These are phyloP conservation scores for Orycteropus afer DNA, from an alignment of 2,113 vertebrate genomes.

Conservation along the genomic window DNA sequence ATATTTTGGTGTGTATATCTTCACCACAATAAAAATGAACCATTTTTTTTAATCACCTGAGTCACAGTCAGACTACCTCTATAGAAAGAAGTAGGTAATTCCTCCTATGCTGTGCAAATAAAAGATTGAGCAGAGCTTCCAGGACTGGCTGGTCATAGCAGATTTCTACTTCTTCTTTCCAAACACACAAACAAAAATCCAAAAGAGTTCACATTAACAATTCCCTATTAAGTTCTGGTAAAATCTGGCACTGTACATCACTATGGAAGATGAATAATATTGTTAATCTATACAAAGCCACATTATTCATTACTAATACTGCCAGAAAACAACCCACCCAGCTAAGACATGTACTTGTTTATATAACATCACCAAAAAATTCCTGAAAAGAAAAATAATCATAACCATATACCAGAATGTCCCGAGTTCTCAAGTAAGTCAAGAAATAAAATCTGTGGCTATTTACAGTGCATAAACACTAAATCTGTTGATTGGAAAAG, in stretches of 20 bases:
- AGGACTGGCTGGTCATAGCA: not conserved
- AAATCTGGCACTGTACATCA: not conserved
- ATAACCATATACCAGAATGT: not conserved
- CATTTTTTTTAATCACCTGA: not conserved
- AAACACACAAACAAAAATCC: not conserved
- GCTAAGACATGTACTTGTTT: not conserved
- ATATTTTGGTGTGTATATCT: not conserved
- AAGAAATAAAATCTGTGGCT: not conserved
- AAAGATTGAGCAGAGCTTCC: not conserved
- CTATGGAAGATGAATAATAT: not conserved
- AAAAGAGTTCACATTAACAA: not conserved
- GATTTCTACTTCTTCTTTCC: not conserved
- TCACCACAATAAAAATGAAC: not conserved
- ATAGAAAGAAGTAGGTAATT: too few species aligned
- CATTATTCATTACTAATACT: not conserved
- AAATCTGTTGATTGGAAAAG: constrained; percentile 20
- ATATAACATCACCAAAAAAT: not conserved
- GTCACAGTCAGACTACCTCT: not conserved
- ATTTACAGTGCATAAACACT: not conserved
- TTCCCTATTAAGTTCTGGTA: not conserved
- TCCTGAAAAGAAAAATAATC: not conserved
- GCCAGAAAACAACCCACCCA: not conserved
- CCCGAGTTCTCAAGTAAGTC: not conserved
- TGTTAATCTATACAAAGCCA: not conserved
- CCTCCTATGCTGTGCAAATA: not conserved